A percentile compares a stretch with the other conserved stretches of the same genome.
Conservation (phyloP, 2,888 invertebrate genomes). For the Cactoblastis cactorum region DNA sequence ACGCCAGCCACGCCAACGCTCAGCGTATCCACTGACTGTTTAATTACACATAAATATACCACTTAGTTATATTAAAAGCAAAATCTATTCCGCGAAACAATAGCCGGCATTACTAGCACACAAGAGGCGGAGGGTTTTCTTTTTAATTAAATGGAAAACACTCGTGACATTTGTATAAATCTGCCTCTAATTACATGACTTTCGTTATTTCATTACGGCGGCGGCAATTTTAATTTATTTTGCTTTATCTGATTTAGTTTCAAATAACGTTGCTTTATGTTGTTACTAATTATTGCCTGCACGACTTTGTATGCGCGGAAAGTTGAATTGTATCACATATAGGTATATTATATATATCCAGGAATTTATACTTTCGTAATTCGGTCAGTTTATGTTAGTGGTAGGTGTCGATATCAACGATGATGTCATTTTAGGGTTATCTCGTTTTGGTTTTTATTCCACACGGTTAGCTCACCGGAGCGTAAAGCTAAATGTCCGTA, state of each 20-base stretch:
- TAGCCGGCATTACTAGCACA: conserved; percentile 23
- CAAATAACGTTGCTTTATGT: not conserved
- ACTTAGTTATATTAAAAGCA: conserved; percentile 58
- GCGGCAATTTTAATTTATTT: conserved; percentile 5
- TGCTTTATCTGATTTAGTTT: conserved; percentile 1
- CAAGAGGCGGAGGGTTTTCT: conserved; percentile 34
- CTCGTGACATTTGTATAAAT: conserved; percentile 27
- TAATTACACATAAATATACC: conserved; percentile 48
- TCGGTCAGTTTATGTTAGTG: not conserved
- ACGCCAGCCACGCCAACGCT: conserved; percentile 25
- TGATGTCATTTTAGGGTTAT: conserved; percentile 39
- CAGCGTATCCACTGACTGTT: conserved; percentile 32
- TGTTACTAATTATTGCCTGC: not conserved
- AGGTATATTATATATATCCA: not conserved
- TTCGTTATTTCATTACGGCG: conserved; percentile 5
- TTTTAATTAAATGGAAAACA: conserved; percentile 42
- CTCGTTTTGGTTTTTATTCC: conserved; percentile 21
- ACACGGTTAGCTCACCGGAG: not conserved
- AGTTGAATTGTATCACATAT: too few relatives aligned
- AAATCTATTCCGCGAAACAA: conserved; percentile 57
- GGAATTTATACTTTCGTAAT: not conserved
- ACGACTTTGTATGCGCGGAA: too few relatives aligned
- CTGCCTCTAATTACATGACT: conserved; percentile 14
- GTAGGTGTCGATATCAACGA: conserved; percentile 4
- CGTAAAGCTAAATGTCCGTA: not conserved